phyloP scores from a whole-genome alignment of 2,797 vertebrate genomes.

The Cheirogaleus major region DNA sequence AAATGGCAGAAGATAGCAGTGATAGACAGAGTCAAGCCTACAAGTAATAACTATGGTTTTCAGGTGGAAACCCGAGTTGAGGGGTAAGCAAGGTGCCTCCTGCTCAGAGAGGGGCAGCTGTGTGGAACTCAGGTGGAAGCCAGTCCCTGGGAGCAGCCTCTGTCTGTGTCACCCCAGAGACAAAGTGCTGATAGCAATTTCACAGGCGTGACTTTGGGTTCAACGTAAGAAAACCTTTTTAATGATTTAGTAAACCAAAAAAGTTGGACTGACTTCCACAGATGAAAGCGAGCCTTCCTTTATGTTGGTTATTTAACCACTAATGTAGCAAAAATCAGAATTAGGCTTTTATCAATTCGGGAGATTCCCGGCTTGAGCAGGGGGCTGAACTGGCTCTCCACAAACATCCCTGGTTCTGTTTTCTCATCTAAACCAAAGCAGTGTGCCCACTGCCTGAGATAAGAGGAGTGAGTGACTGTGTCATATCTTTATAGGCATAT shows the following conservation, averaged over 20 bases:
- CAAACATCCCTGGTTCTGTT: neutral
- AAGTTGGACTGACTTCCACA: neutral
- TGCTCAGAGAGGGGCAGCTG: fast-evolving
- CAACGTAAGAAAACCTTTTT: neutral
- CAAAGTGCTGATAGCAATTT: neutral
- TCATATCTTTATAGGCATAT: fast-evolving
- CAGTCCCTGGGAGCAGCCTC: neutral
- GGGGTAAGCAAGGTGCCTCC: neutral
- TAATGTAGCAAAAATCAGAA: neutral
- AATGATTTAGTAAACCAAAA: neutral
- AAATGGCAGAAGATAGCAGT: neutral
- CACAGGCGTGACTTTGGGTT: neutral
- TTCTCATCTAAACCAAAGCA: neutral
- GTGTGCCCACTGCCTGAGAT: neutral
- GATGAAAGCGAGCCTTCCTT: neutral
- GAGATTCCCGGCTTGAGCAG: neutral
- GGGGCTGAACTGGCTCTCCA: neutral
- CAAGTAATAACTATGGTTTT: neutral
- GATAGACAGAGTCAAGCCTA: neutral
- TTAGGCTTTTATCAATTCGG: no score
- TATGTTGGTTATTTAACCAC: neutral
- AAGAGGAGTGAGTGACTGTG: neutral
- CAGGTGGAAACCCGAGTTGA: neutral
- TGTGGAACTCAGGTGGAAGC: neutral
- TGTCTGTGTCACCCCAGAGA: neutral